These are phyloP conservation scores for Bergia sp. DNA, from an alignment of 92 coral and sea anemone species.

Conservation along the genomic window DNA sequence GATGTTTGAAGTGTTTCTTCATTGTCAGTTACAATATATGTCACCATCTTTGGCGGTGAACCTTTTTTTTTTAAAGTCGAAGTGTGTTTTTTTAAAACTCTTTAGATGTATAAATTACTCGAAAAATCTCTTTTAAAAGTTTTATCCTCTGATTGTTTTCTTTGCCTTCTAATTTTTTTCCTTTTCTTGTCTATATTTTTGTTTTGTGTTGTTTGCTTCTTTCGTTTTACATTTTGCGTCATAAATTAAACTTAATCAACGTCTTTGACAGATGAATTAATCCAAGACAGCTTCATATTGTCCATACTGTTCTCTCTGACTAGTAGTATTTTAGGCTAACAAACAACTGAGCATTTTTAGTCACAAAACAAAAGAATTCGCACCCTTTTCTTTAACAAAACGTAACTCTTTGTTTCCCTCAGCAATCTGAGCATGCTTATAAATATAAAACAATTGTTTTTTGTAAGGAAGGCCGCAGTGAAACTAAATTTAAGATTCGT, in stretches of 20 bases:
- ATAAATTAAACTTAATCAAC: no score
- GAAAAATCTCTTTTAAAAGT: no score
- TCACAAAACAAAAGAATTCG: neutral
- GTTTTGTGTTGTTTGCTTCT: neutral
- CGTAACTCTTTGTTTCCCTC: neutral
- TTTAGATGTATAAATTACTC: no score
- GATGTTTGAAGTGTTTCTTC: no score
- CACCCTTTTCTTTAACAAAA: no score
- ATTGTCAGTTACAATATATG: no score
- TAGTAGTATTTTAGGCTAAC: neutral
- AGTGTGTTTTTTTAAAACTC: no score
- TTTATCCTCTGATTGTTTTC: neutral
- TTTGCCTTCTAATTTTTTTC: no score
- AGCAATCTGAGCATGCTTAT: neutral
- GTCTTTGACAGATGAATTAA: neutral
- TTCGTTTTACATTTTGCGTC: neutral
- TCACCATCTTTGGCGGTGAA: no score
- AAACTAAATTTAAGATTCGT: no score
- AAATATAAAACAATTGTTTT: neutral
- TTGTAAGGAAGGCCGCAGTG: neutral
- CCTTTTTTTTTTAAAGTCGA: no score
- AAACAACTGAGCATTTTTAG: neutral
- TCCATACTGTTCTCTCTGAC: neutral
- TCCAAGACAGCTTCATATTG: neutral
- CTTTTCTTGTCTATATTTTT: no score